Base-by-base conservation (phyloP, 2,888 invertebrate genomes). In the Noctua janthe region DNA sequence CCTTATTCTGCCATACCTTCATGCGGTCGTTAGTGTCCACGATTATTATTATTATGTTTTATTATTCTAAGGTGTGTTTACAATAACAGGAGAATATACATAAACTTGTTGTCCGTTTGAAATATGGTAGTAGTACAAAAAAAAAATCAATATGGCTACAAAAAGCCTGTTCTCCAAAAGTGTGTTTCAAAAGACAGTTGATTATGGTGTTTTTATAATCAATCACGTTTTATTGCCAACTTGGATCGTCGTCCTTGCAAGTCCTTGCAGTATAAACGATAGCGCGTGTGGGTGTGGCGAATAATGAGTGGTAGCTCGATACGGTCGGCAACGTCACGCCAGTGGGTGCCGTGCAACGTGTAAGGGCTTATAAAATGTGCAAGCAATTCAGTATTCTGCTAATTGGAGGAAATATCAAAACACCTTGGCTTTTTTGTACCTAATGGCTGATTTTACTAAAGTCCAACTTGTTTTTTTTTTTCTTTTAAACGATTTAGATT, bases 221-320 rank as follows among this genome's bases (percentile, higher is more conserved):
- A 49, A 59, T 69, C 49, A 69, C 39, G 56, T 43, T 17, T 11
- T 54, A 35, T 20, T 54, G n/a, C 47, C 8, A 47, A 56, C 11
- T 78, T 51, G 62, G 17, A 29, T 35, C 23, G 10, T 20, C 23
- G 51, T 43, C 78, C 78, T 78, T 78, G 49, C 39, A 59, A 69
- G 43, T 35, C 43, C 62, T 51, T 43, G 29, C 51, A 69, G 1
- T 69, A 49, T 35, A 10, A 17, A 35, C 51, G 10, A 43, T 59
- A 35, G 51, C 11, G 13, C 49, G 13, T 51, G 29, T 47, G 66
- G 77, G 51, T 6, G 78, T 23, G 23, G 43, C 23, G n/a, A 54
- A 35, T 71, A 20, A 39, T 80, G 54, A 56, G 2, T 47, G 13
- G n/a, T 39, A 17, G 6, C 47, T 64, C 20, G n/a, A 79, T 79